Conservation (phyloP, 2,797 vertebrate genomes). For the Macropus fuliginosus region DNA sequence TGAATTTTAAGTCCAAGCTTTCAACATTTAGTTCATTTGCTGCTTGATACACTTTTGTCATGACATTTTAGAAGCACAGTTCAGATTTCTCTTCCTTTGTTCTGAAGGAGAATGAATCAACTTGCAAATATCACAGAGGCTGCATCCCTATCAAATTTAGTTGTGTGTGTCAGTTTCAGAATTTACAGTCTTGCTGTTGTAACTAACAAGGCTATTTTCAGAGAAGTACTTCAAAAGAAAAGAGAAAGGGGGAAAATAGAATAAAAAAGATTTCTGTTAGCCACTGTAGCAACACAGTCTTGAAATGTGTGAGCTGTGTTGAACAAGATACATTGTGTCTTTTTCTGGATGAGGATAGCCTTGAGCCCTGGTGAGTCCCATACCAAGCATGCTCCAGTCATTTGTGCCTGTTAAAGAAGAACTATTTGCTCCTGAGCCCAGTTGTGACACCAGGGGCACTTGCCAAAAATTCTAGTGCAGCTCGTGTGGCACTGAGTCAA, state of each 20-base stretch:
- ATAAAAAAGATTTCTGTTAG: slow-evolving; percentile 51
- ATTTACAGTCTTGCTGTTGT: slow-evolving; percentile 73
- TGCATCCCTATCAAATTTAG: slow-evolving; percentile 48
- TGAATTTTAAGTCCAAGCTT: not conserved
- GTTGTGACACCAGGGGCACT: slow-evolving; percentile 53
- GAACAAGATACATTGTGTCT: slow-evolving; percentile 58
- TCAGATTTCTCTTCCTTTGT: not conserved
- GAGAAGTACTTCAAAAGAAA: slow-evolving; percentile 56
- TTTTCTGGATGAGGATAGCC: not conserved
- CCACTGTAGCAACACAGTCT: slow-evolving; percentile 38
- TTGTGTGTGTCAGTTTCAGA: slow-evolving; percentile 63
- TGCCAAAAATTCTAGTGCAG: slow-evolving; percentile 69
- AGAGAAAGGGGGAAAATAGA: not conserved
- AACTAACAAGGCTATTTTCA: slow-evolving; percentile 60
- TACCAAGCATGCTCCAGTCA: slow-evolving; percentile 63
- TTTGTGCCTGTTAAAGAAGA: slow-evolving; percentile 73
- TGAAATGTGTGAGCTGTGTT: slow-evolving; percentile 53
- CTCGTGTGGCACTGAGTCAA: slow-evolving; percentile 66
- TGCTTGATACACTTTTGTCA: not conserved
- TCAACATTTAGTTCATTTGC: slow-evolving; percentile 3
- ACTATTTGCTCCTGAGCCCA: slow-evolving; percentile 64
- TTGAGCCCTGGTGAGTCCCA: slow-evolving; percentile 50
- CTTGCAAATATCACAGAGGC: not conserved
- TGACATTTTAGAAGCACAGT: slow-evolving; percentile 24
- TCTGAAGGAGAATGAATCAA: not conserved